Evolutionary conservation across 2,113 vertebrate genomes (phyloP), one percentile per base, ranked within the genome.

Genomic region (Amazona vittata): DNA sequence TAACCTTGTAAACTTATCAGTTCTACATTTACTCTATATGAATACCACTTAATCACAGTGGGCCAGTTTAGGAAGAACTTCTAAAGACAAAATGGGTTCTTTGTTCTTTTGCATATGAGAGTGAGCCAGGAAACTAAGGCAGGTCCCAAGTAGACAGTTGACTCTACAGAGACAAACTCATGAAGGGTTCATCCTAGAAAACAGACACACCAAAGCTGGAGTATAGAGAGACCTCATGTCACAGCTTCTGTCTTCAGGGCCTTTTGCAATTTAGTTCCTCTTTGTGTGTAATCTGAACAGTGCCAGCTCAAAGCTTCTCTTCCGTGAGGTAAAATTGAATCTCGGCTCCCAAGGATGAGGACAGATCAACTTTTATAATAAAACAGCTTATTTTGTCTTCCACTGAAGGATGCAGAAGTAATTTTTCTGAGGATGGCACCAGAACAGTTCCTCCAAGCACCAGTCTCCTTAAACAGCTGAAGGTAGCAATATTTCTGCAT

Each of bases 1-100:
- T 80, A 93, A 80, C 59, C 62, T 59, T 75, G 70, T 73, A 89
- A 97, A 93, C 93, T 86, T 64, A 92, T 77, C 52, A 57, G n/a
- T 83, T 90, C 46, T 22, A 33, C 22, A 41, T 84, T 90, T 94
- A 64, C 77, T 93, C 25, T 83, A 1, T 44, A 68, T 53, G 83
- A 79, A 70, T 70, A 37, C 22, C 52, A 90, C n/a, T 95, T 94
- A 71, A 73, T 65, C 47, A 24, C 19, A 28, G 33, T 84, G 46
- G 65, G 39, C 18, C 35, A 62, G 28, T 79, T 95, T 24, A 78
- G 50, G 52, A 80, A 84, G 69, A 91, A 70, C 65, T 74, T 89
- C 17, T 60, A 57, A 9, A 28, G 55, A 16, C 71, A 52, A 85
- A 90, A 80, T 17, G 24, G 8, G 29, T 69, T 86, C 33, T 76